Conservation (phyloP, 1,140 invertebrate species). For the Hyposmocoma kahamanoa region DNA sequence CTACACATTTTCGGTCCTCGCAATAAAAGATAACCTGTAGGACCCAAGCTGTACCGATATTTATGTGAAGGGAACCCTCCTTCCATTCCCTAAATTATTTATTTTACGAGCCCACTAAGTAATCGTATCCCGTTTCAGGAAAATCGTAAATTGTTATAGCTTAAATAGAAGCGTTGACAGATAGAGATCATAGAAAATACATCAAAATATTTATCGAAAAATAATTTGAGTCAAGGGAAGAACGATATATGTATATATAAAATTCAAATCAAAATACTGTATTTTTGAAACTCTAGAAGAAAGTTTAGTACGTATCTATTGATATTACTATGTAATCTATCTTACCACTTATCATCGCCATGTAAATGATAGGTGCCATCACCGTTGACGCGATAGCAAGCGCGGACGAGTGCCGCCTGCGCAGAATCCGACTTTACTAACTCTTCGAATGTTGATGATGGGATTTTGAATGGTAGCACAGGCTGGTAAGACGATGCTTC, state of each 20-base stretch:
- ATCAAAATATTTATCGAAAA: too few relatives aligned
- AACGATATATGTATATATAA: too few relatives aligned
- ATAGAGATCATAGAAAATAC: constrained; percentile 11
- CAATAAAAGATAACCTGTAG: constrained; percentile 35
- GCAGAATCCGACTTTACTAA: constrained; percentile 48
- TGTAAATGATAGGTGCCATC: constrained; percentile 47
- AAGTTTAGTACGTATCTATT: neutral
- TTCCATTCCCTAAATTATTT: constrained; percentile 41
- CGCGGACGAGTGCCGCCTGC: constrained; percentile 40
- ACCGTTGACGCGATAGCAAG: constrained; percentile 40
- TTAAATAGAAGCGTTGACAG: constrained; percentile 25
- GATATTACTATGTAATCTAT: neutral
- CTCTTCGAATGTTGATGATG: constrained; percentile 37
- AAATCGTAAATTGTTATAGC: constrained; percentile 43
- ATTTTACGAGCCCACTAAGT: constrained; percentile 50
- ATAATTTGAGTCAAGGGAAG: too few relatives aligned
- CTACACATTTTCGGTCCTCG: constrained; percentile 4
- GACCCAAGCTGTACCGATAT: constrained; percentile 33
- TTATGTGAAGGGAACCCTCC: constrained; percentile 27
- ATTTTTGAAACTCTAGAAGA: too few relatives aligned
- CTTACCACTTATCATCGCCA: constrained; percentile 58
- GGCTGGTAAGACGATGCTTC: constrained; percentile 52
- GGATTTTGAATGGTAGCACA: constrained; percentile 49
- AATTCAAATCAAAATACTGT: too few relatives aligned
- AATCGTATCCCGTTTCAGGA: constrained; percentile 35